Percentiles rank a stretch among this genome's conserved stretches.
These are phyloP conservation scores for Eucidaris tribuloides DNA, from an alignment of 35 echinoderm and acorn worm species.

Conservation along the genomic window DNA sequence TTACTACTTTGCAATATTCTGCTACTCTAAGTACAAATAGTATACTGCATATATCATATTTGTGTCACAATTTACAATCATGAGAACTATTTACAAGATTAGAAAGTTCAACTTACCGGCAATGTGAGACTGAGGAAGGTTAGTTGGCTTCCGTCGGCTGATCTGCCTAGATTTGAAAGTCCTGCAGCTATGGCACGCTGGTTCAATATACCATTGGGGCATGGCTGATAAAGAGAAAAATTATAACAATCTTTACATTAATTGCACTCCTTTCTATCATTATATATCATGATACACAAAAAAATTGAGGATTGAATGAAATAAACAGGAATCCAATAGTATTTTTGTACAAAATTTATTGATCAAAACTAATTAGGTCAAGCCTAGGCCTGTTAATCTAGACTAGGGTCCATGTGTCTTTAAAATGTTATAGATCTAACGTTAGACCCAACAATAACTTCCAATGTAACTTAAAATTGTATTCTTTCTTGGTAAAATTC, in stretches of 20 bases:
- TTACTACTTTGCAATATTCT: too few relatives aligned
- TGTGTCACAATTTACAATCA: not conserved
- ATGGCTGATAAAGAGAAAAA: conserved; percentile 42
- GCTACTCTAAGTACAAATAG: not conserved
- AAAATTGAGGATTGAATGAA: not conserved
- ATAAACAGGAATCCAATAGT: not conserved
- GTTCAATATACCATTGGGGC: conserved; percentile 78
- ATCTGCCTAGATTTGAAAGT: conserved; percentile 82
- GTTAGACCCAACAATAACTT: too few relatives aligned
- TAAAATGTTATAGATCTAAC: too few relatives aligned
- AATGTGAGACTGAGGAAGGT: conserved; percentile 81
- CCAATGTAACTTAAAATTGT: too few relatives aligned
- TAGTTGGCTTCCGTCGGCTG: conserved; percentile 77
- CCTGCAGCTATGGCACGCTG: conserved; percentile 62
- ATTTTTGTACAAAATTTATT: not conserved
- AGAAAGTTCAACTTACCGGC: conserved; percentile 64
- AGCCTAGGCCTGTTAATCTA: not conserved
- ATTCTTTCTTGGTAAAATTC: too few relatives aligned
- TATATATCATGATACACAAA: not conserved
- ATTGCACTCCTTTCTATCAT: too few relatives aligned
- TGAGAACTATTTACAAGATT: not conserved
- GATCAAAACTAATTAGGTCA: not conserved
- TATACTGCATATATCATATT: not conserved
- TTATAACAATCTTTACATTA: too few relatives aligned
- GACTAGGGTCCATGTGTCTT: too few relatives aligned